A percentile compares a stretch with the other conserved stretches of the same genome.
phyloP scores from a whole-genome alignment of 2,797 vertebrate species.

The Phoebastria nigripes region DNA sequence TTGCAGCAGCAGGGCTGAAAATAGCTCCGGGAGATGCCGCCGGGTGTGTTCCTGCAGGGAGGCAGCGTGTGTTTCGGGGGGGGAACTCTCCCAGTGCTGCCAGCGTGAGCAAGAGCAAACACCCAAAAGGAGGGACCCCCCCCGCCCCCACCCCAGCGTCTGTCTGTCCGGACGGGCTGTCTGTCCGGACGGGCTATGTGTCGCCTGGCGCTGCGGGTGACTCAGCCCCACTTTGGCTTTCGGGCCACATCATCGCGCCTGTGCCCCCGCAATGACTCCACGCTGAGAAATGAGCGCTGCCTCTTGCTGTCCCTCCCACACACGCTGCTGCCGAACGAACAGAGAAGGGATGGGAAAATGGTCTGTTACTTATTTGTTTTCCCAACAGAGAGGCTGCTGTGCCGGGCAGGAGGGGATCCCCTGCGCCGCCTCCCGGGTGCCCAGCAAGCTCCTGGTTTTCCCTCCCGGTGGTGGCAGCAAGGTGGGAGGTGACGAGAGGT shows the following conservation, averaged over 20 bases:
- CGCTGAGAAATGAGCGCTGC: neutral
- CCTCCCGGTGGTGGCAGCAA: accelerated
- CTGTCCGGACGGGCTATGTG: accelerated
- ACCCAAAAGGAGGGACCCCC: neutral
- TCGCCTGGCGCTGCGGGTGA: neutral
- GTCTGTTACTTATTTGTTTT: neutral
- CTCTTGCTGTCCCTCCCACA: accelerated
- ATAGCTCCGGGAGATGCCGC: neutral
- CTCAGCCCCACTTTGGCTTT: neutral
- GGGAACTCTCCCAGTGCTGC: neutral
- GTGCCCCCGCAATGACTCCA: neutral
- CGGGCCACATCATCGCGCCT: accelerated
- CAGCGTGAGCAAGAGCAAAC: neutral
- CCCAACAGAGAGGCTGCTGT: neutral
- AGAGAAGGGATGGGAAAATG: too few species aligned
- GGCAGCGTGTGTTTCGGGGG: accelerated
- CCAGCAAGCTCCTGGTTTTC: neutral
- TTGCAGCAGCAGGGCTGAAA: neutral
- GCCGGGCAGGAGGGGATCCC: neutral
- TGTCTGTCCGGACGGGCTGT: accelerated
- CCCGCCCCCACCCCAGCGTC: accelerated
- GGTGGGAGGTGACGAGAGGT: neutral
- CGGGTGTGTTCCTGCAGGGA: neutral
- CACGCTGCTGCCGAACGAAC: accelerated
- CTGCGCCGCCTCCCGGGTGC: accelerated